Base-by-base conservation (phyloP, 1,140 invertebrate genomes). In the Pogonomyrmex californicus region DNA sequence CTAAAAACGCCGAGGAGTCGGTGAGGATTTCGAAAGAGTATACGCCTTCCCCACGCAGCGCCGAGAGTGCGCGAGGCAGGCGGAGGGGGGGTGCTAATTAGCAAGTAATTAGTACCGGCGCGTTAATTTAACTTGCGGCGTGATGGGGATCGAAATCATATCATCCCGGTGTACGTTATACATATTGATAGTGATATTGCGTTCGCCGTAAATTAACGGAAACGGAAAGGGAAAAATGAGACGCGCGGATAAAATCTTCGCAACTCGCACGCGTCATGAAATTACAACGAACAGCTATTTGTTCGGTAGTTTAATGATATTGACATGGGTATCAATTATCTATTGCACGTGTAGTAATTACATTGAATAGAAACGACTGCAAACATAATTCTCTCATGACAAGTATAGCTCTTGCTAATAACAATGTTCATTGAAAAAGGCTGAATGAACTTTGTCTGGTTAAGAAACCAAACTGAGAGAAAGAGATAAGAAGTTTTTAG, bases 81-180 rank as follows among this genome's bases (percentile, higher is more conserved):
- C 17, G 5, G 38, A 38, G 23, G 47, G 66, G 30, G n/a, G 14
- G 78, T 78, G 86, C 70, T 91, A 90, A 91, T 91, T 91, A 90
- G 76, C 62, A 81, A 54, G 81, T 89, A 90, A 91, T 91, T 90
- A 91, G 88, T 73, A 54, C 33, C 78, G 47, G 51, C 17, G 77
- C 56, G 78, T 90, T 90, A 90, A 90, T 90, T 86, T 78, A 65
- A 66, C 86, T 88, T 81, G 51, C 73, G 23, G 71, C 49, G 12
- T 63, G 81, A 65, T 60, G 65, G 30, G 10, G 12, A 81, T 87
- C 66, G 77, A 68, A 56, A 65, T n/a, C n/a, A 75, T 75, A 87
- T 89, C 81, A 30, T 75, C 33, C 23, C 85, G 68, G 14, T 38
- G 85, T 60, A 65, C 23, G 7, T 38, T 5, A n/a, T n/a, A n/a